phyloP scores from a whole-genome alignment of 2,797 vertebrate genomes.

The Onychomys leucogaster region DNA sequence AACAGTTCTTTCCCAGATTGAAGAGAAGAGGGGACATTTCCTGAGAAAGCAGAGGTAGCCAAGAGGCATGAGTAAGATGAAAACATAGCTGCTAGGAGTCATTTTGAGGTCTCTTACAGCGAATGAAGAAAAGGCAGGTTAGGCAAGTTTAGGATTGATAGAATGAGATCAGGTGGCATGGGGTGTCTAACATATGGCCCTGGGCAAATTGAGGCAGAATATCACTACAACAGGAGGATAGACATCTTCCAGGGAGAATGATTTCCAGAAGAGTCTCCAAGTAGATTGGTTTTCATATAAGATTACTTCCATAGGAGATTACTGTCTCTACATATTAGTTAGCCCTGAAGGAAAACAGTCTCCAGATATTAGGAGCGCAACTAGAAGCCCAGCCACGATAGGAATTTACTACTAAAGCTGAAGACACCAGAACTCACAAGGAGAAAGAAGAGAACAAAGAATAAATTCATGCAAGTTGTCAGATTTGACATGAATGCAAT shows the following conservation, averaged over 20 bases:
- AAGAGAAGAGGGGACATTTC: background rate
- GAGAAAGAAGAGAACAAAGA: background rate
- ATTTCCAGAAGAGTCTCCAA: too few species aligned
- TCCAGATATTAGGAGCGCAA: background rate
- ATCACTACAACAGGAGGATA: background rate
- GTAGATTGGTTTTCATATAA: background rate
- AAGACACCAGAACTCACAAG: too few species aligned
- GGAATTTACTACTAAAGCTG: background rate
- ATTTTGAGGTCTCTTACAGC: background rate
- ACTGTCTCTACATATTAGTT: background rate
- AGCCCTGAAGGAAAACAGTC: background rate
- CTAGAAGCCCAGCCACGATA: background rate
- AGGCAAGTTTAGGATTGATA: background rate
- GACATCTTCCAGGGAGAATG: background rate
- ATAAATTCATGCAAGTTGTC: background rate
- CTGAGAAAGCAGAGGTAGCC: background rate
- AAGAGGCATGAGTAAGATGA: background rate
- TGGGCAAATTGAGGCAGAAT: background rate
- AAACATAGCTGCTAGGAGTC: background rate
- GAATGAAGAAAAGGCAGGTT: background rate
- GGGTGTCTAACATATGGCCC: background rate
- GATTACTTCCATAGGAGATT: background rate
- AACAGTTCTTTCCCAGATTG: background rate
- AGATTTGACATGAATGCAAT: background rate
- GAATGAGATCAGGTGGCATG: background rate